A percentile compares a stretch with the other conserved stretches of the same genome.
These are phyloP conservation scores for Acanthosepion lycidas DNA, from an alignment of 2,888 invertebrate genomes.

Conservation along the genomic window DNA sequence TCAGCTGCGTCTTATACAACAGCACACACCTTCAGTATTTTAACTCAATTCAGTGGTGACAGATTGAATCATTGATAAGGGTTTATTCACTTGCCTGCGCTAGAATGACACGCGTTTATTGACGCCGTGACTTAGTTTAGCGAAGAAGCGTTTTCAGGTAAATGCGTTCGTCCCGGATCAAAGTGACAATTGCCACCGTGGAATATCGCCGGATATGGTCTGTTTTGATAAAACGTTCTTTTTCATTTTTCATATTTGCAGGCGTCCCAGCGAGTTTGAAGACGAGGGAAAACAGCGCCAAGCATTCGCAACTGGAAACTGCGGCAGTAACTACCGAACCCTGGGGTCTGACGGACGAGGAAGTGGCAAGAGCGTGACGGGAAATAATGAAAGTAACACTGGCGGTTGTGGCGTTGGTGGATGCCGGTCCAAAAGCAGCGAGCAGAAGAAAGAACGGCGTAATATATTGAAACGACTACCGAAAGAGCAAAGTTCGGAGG, in stretches of 20 bases:
- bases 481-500: conserved; percentile 58
- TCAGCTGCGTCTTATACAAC: too few species aligned
- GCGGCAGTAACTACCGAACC: conserved; percentile 22
- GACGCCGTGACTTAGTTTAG: too few species aligned
- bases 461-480: conserved; percentile 48
- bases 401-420: not conserved
- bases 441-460: not conserved
- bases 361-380: not conserved
- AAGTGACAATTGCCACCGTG: too few species aligned
- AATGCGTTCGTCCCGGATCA: too few species aligned
- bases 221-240: not conserved
- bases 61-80: too few species aligned
- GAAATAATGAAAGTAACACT: not conserved
- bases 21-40: too few species aligned
- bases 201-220: too few species aligned
- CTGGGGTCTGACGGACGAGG: not conserved
- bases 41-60: too few species aligned
- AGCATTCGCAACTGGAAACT: not conserved
- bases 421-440: not conserved
- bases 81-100: too few species aligned
- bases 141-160: too few species aligned
- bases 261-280: not conserved
- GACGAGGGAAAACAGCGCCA: conserved; percentile 2
- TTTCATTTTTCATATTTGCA: not conserved
- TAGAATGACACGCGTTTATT: too few species aligned